Base-by-base conservation (phyloP, 2,113 vertebrate species). In the Cyanocitta stelleri region DNA sequence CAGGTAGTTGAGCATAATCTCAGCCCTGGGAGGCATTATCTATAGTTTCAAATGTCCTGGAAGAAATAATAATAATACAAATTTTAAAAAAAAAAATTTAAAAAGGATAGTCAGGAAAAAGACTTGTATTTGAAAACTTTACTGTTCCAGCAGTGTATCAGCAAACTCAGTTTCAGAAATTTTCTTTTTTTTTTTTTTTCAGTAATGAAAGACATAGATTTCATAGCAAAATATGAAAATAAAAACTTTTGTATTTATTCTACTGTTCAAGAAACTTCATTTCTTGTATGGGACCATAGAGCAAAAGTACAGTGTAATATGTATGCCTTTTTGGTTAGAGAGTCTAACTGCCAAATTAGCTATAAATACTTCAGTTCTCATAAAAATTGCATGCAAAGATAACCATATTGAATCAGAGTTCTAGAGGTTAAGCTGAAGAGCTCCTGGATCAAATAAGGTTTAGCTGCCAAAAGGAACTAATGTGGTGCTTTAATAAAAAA, bases 1-100 rank as follows among this genome's bases (percentile, higher is more conserved):
- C 95, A 98, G 94, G 95, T 97, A 96, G 93, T 85, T 97, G 74
- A 96, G 76, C 95, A 96, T 96, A 96, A 97, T 96, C 77, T 97
- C 89, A 95, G 89, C 72, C 81, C 76, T 95, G 97, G 96, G 95
- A 97, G 71, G 58, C 81, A 97, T 93, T 95, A 96, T 76, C 88
- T 90, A 91, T 29, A 64, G 87, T 91, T 95, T 97, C 55, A 96
- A 92, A 97, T 84, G 69, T 95, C 89, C 91, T 89, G 23, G 32
- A 94, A 67, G 78, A 96, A 95, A 91, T 62, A 58, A 59, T 71
- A 94, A 56, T 84, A 79, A 56, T 59, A 73, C 9, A 46, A 84
- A 16, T 22, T 26, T 33, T 7, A 32, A 24, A 69, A 51, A 59
- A 74, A 59, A 39, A 30, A 21, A 3, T 43, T 8, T 35, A 39